Conservation (phyloP, 2,888 invertebrate species). For the Siphlonurus alternatus region DNA sequence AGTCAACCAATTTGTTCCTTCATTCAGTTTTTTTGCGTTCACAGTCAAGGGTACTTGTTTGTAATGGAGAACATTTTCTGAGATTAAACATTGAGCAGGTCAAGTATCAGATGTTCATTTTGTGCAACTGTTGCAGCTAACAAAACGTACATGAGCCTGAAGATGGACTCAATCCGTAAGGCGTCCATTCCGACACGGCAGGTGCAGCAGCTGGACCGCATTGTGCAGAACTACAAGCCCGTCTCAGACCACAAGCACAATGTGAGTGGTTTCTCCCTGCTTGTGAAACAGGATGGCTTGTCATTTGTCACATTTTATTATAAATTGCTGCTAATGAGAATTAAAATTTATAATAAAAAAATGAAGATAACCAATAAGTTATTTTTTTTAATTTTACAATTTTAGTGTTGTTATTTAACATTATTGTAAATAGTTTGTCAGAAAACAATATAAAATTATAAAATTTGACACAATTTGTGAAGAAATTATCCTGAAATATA, state of each 20-base stretch:
- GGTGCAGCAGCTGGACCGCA: conserved; percentile 71
- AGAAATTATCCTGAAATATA: no score
- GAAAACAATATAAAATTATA: no score
- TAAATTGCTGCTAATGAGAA: no score
- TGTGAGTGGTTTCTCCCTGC: conserved; percentile 37
- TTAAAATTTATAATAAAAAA: no score
- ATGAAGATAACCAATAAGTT: no score
- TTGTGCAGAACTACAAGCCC: conserved; percentile 84
- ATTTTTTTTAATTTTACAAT: conserved; percentile 6
- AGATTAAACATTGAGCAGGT: background rate
- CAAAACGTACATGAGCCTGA: conserved; percentile 76
- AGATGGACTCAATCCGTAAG: conserved; percentile 69
- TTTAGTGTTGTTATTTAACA: no score
- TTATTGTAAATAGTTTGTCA: no score
- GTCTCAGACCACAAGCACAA: conserved; percentile 83
- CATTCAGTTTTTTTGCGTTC: conserved; percentile 4
- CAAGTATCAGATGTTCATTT: background rate
- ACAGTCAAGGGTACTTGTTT: background rate
- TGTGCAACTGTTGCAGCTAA: conserved; percentile 34
- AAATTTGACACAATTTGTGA: no score
- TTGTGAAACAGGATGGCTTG: background rate
- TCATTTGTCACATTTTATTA: background rate
- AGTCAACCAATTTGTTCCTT: conserved; percentile 8
- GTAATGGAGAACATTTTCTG: background rate
- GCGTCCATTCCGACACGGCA: conserved; percentile 75